These are phyloP conservation scores for Drosophila nr. medialis DNA, from an alignment of 2,888 invertebrate species.

Conservation along the genomic window DNA sequence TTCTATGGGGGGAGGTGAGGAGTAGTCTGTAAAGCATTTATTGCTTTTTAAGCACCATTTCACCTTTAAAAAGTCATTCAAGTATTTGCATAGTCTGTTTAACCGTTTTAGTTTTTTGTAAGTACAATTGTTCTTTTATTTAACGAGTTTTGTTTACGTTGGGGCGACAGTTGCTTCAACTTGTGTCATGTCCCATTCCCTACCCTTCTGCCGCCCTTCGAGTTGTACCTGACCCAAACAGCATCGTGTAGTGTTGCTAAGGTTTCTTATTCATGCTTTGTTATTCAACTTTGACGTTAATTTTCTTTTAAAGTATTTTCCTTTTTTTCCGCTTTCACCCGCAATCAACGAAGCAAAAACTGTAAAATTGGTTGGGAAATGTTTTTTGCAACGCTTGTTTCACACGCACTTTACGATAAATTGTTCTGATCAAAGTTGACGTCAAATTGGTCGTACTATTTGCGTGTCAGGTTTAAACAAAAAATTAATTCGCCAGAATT, in stretches of 20 bases:
- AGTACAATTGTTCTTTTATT: conserved; percentile 80
- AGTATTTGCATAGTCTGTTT: conserved; percentile 83
- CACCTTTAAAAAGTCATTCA: conserved; percentile 83
- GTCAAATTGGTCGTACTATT: not conserved
- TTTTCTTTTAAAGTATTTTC: conserved; percentile 62
- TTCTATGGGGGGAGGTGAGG: conserved; percentile 8
- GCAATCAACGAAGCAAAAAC: conserved; percentile 46
- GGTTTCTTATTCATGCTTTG: conserved; percentile 72
- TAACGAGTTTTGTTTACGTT: conserved; percentile 79
- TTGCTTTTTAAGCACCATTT: conserved; percentile 82
- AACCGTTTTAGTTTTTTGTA: conserved; percentile 78
- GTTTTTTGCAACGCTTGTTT: conserved; percentile 32
- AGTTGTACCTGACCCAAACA: conserved; percentile 22
- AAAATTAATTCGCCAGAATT: not conserved
- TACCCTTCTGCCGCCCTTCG: not conserved
- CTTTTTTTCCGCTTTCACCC: conserved; percentile 17
- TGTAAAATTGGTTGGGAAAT: conserved; percentile 25
- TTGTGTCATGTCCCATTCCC: conserved; percentile 3
- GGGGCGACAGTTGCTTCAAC: conserved; percentile 58
- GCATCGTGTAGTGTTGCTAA: conserved; percentile 53
- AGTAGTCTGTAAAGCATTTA: conserved; percentile 58
- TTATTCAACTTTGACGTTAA: conserved; percentile 77
- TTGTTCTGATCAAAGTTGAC: conserved; percentile 13
- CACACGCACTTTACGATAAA: conserved; percentile 51
- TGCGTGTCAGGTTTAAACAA: not conserved